Conservation (phyloP, 2,113 vertebrate species). For the Rhea americana region DNA sequence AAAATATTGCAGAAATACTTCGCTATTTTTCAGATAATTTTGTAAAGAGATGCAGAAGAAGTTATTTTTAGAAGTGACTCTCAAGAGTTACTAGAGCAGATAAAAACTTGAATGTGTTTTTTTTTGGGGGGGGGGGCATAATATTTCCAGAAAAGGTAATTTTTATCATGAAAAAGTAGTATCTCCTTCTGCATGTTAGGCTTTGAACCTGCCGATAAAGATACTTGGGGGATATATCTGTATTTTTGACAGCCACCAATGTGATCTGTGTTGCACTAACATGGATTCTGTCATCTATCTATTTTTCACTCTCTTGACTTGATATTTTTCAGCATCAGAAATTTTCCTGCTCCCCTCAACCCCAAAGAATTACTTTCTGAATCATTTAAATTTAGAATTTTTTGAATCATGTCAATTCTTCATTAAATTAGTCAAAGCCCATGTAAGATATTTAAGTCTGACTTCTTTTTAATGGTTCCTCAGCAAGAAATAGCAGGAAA, state of each 20-base stretch:
- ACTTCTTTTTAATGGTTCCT: not conserved
- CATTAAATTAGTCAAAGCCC: not conserved
- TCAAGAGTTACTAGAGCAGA: not conserved
- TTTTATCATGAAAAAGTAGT: not conserved
- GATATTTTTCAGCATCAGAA: not conserved
- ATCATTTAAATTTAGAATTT: not conserved
- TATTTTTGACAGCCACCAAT: not conserved
- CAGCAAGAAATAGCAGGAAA: not conserved
- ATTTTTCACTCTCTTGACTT: not conserved
- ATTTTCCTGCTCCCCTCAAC: not conserved
- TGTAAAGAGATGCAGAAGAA: not conserved
- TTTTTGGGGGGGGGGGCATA: not conserved
- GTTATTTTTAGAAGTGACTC: not conserved
- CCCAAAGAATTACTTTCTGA: not conserved
- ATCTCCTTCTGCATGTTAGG: not conserved
- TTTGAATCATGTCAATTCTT: not conserved
- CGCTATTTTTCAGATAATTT: not conserved
- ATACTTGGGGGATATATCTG: not conserved
- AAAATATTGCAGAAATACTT: not conserved
- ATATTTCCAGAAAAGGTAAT: not conserved
- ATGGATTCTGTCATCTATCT: not conserved
- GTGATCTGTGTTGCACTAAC: not conserved
- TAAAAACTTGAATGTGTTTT: rapidly evolving
- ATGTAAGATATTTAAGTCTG: not conserved
- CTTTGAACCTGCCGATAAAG: not conserved